Conservation (phyloP, 2,797 vertebrate species). For the Ammospiza maritima region DNA sequence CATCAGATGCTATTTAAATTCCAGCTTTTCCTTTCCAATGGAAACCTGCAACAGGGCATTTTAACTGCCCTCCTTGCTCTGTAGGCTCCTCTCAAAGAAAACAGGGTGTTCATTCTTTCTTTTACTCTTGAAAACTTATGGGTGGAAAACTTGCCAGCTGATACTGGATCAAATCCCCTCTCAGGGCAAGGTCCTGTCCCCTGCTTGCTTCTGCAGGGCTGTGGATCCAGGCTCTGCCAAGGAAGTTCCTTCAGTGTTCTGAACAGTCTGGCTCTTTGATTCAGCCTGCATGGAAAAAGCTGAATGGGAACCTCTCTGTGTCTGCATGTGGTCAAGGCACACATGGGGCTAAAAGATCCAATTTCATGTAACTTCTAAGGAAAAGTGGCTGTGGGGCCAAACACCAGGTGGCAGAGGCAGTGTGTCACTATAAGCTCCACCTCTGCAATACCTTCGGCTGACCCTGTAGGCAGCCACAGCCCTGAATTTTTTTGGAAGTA, state of each 20-base stretch:
- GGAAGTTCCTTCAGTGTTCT: background rate
- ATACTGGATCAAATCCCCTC: background rate
- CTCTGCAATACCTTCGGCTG: background rate
- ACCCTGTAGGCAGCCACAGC: background rate
- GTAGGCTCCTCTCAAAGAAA: background rate
- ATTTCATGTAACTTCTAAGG: background rate
- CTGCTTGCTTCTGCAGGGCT: too few species aligned
- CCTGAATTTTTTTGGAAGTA: background rate
- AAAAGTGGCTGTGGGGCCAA: background rate
- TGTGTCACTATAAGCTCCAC: rapidly evolving
- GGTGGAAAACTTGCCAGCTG: background rate
- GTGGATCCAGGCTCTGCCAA: too few species aligned
- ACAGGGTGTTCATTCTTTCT: background rate
- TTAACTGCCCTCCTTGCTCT: background rate
- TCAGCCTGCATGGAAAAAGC: background rate
- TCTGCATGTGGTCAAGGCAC: background rate
- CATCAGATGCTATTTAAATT: background rate
- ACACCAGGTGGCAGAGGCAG: background rate
- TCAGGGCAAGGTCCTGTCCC: rapidly evolving
- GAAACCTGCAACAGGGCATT: background rate
- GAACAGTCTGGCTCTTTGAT: too few species aligned
- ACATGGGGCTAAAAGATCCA: background rate
- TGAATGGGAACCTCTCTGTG: background rate
- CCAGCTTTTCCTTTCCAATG: background rate
- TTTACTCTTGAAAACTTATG: background rate